Evolutionary conservation across 1,140 invertebrate species (phyloP).

Genomic region (Trachymyrmex cornetzi): DNA sequence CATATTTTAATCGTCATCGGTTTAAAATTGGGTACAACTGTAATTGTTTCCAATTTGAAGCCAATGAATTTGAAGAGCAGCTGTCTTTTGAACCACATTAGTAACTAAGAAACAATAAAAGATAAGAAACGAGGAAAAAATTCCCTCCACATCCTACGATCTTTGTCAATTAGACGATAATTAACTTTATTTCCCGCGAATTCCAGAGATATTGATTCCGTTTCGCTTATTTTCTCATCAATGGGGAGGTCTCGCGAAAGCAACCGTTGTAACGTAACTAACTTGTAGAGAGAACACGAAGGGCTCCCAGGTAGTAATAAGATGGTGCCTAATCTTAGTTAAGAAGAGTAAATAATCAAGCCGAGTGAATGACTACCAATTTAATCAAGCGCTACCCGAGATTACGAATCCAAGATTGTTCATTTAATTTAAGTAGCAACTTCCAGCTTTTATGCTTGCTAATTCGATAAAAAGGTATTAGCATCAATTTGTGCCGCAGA

Average conservation of each 20-base stretch:
- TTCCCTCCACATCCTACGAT: neutral
- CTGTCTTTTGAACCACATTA: slow-evolving; percentile 9
- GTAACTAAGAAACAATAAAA: slow-evolving; percentile 35
- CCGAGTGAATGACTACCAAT: slow-evolving; percentile 74
- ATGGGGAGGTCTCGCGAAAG: slow-evolving; percentile 32
- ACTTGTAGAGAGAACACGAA: slow-evolving; percentile 19
- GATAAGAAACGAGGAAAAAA: neutral
- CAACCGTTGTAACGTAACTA: slow-evolving; percentile 40
- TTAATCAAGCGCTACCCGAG: slow-evolving; percentile 72
- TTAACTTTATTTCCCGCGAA: slow-evolving; percentile 48
- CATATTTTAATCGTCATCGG: neutral
- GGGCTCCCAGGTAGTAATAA: slow-evolving; percentile 65
- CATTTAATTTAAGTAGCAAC: slow-evolving; percentile 71
- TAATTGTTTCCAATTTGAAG: neutral
- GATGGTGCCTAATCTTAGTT: slow-evolving; percentile 74
- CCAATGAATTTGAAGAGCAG: too few species aligned
- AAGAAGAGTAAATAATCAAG: slow-evolving; percentile 78
- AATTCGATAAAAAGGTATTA: slow-evolving; percentile 51
- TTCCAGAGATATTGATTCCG: slow-evolving; percentile 20
- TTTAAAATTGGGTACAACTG: neutral
- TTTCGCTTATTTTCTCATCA: slow-evolving; percentile 47
- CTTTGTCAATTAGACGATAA: slow-evolving; percentile 30
- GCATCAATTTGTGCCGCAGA: neutral
- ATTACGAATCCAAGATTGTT: slow-evolving; percentile 70
- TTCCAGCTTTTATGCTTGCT: slow-evolving; percentile 57